Evolutionary conservation across 2,113 vertebrate species (phyloP), one percentile per base, ranked within the genome.

Genomic region (Osmerus mordax): DNA sequence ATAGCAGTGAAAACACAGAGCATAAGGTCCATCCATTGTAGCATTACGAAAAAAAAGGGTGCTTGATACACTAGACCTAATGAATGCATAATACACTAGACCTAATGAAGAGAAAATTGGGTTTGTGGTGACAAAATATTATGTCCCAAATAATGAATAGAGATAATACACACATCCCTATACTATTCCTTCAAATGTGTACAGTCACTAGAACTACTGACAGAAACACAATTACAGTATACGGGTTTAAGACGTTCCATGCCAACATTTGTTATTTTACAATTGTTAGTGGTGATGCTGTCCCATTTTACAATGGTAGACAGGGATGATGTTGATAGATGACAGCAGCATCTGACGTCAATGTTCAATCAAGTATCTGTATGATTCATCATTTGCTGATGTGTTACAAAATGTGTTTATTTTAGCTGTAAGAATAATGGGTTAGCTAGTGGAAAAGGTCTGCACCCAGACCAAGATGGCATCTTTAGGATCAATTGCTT

Each of bases 261-360:
- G 91, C 91, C 90, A 90, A 91, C 73, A 70, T 63, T 86, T 90
- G 89, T 92, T 91, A 90, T 88, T 92, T 91, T 89, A 75, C 72
- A 62, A 72, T 72, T 47, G 14, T 21, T 14, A 51, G 21, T 28
- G 63, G 21, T 28, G 63, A 65, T 36, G 63, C 18, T 11, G 18
- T 74, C 5, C 41, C 41, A 72, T 25, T 65, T 75, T 70, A 75
- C 72, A 62, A 73, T 72, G 53, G 14, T 21, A 52, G 19, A 52
- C 41, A 23, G 28, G 15, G 63, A 65, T 36, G 63, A 8, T n/a
- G 32, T 74, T 65, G 36, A 36, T 65, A 64, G 32, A 71, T 29
- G 55, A 47, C 61, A 72, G 16, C 61, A 74, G 28, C 59, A 73
- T 52, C 19, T 16, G 25, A 36, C 76, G 65, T 2, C 18, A 41